Evolutionary conservation across 2,797 vertebrate species (phyloP).

Genomic region (Myotis daubentonii): DNA sequence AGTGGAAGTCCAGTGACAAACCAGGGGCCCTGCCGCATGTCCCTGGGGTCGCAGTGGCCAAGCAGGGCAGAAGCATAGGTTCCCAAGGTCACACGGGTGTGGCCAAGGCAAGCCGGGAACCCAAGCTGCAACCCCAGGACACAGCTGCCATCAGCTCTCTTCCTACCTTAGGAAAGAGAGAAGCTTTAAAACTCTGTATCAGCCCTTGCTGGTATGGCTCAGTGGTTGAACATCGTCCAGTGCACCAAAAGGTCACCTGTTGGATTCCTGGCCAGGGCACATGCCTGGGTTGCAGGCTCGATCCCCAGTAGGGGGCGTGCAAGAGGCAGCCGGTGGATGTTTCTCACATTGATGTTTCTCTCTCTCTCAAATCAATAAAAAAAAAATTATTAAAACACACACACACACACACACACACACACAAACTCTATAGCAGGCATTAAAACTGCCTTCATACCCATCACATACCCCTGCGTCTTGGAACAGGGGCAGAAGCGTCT

Average conservation of each 20-base stretch:
- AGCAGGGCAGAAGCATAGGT: background rate
- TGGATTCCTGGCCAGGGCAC: background rate
- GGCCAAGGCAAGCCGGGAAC: background rate
- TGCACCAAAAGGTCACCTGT: background rate
- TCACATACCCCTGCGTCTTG: fast-evolving
- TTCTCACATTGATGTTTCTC: background rate
- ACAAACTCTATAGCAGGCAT: background rate
- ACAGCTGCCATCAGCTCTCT: background rate
- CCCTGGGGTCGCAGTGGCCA: background rate
- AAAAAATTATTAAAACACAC: background rate
- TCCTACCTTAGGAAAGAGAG: background rate
- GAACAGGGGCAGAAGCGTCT: fast-evolving
- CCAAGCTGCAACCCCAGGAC: background rate
- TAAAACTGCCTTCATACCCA: fast-evolving
- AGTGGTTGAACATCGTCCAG: background rate
- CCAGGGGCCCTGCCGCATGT: background rate
- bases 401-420: background rate
- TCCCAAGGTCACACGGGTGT: background rate
- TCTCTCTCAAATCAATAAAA: background rate
- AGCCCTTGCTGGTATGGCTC: background rate
- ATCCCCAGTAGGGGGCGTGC: background rate
- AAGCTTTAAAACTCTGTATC: background rate
- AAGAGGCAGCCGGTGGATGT: background rate
- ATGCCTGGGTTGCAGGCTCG: background rate
- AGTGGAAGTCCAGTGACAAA: background rate